Percentiles rank a stretch among this genome's conserved stretches.
phyloP scores from a whole-genome alignment of 2,797 vertebrate genomes.

The Octomys mimax region DNA sequence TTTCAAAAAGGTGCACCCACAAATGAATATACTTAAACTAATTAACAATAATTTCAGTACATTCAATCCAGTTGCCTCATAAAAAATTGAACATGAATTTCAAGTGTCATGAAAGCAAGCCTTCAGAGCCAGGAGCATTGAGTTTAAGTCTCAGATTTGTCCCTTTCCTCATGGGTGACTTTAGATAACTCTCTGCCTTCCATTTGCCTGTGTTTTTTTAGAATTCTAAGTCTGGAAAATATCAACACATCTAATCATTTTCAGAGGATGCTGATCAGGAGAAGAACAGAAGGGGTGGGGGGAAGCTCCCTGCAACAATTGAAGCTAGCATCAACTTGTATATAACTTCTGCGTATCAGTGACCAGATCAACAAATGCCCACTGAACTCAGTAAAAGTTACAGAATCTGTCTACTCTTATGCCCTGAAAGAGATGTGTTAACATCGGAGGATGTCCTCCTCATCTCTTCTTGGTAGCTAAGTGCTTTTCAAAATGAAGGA shows the following conservation, averaged over 20 bases:
- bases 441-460: neutral
- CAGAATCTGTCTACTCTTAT: constrained; percentile 41
- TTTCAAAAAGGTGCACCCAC: neutral
- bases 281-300: neutral
- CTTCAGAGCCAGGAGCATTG: neutral
- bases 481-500: constrained; percentile 63
- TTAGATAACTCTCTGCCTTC: neutral
- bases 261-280: neutral
- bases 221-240: neutral
- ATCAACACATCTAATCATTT: neutral
- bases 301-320: neutral
- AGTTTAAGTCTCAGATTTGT: neutral
- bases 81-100: constrained; percentile 21
- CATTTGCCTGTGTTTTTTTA: neutral
- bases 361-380: constrained; percentile 48
- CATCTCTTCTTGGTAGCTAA: constrained; percentile 34
- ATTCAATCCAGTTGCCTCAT: neutral
- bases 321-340: constrained; percentile 49
- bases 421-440: neutral
- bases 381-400: constrained; percentile 40
- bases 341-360: constrained; percentile 45
- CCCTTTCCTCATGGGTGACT: neutral
- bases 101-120: constrained; percentile 41
- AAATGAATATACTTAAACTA: neutral
- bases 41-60: neutral